These are phyloP conservation scores for Poliocrania exsul DNA, from an alignment of 2,797 vertebrate genomes.

Conservation along the genomic window DNA sequence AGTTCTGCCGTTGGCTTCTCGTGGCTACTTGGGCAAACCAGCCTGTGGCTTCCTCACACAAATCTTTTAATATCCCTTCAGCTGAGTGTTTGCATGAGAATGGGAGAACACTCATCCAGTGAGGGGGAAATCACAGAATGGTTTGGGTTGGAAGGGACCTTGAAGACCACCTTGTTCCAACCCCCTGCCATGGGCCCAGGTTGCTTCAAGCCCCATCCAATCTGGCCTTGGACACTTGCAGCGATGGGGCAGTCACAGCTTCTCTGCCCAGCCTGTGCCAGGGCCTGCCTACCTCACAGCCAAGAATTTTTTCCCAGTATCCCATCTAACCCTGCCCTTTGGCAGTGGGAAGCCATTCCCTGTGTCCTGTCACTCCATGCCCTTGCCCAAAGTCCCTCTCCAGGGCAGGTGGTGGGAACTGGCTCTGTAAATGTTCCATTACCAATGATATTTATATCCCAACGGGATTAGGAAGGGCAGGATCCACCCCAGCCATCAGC, in stretches of 20 bases:
- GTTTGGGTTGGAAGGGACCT: not conserved
- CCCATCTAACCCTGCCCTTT: not conserved
- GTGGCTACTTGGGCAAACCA: not conserved
- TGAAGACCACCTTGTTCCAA: not conserved
- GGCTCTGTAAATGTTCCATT: not conserved
- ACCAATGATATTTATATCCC: not conserved
- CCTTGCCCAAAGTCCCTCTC: not conserved
- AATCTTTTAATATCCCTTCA: not conserved
- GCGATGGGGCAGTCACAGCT: not conserved
- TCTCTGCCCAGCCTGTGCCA: not conserved
- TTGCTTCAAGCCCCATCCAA: rapidly evolving
- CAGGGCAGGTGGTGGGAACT: not conserved
- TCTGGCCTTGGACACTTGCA: not conserved
- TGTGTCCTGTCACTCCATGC: not conserved
- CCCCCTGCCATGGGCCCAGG: not conserved
- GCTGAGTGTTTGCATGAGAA: not conserved
- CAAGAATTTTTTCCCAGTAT: not conserved
- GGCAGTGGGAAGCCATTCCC: not conserved
- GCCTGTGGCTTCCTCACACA: not conserved
- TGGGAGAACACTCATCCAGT: not conserved
- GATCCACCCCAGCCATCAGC: not conserved
- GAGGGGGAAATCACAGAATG: not conserved
- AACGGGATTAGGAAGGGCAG: not conserved
- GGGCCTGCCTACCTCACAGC: not conserved
- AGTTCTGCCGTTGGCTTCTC: not conserved